Evolutionary conservation across 2,888 invertebrate genomes (phyloP), one percentile per base, ranked within the genome.

Genomic region (Papilio elwesi): DNA sequence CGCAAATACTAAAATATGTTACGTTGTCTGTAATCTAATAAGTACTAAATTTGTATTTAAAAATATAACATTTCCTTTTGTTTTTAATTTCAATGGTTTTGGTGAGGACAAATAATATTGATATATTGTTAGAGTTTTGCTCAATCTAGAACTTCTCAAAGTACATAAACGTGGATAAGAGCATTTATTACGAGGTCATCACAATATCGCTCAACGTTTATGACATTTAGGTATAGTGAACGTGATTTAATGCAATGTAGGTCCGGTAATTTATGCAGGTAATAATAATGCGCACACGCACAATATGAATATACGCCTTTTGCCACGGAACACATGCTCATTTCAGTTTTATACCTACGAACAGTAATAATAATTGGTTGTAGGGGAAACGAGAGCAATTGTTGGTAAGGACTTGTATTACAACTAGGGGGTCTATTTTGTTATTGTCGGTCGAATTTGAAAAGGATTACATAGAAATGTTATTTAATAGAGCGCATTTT

Each of bases 231-330:
- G 43, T 66, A 26, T 15, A 57, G 49, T 48, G 63, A 68, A 73
- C 68, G 68, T 73, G 63, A 68, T 68, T 73, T 68, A 49, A 73
- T 73, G 72, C 68, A 68, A 65, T 72, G 55, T 68, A 68, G 55
- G 55, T 55, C 64, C 43, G 49, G 55, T 64, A 65, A 68, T 73
- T 64, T 64, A 16, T 73, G 64, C 49, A 73, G 53, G 72, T 73
- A 68, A 73, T 73, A 68, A 73, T 73, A 73, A 73, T 64, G 68
- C 57, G 72, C 64, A 49, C 36, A 68, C 72, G 68, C 68, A 55
- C 57, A 48, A 51, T n/a, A 12, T 12, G 57, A 57, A 16, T 43
- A 68, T 68, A 68, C 48, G 51, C 72, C 63, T 72, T 72, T 68
- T 68, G 68, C 38, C 48, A 66, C 36, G 49, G 16, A 47, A 16